These are phyloP conservation scores for Drosophila funebris DNA, from an alignment of 1,140 invertebrate species.

Conservation along the genomic window DNA sequence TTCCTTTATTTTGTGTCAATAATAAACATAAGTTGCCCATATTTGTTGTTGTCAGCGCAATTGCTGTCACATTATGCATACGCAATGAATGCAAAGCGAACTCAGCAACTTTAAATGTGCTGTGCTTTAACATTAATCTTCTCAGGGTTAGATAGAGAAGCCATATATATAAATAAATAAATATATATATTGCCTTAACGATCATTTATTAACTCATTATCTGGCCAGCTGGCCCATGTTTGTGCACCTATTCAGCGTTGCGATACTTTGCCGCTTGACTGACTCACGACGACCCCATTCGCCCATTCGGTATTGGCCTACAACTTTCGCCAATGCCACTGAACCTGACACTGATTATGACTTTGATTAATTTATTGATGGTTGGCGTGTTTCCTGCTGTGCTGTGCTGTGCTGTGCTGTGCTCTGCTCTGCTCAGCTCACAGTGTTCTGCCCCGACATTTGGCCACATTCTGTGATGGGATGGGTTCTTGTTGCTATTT, in stretches of 20 bases:
- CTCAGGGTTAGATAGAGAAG: neutral
- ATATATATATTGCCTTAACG: slow-evolving; percentile 68
- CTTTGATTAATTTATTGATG: slow-evolving; percentile 84
- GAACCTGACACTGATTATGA: slow-evolving; percentile 83
- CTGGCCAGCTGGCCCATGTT: slow-evolving; percentile 60
- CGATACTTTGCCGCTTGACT: slow-evolving; percentile 45
- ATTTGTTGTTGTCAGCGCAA: slow-evolving; percentile 70
- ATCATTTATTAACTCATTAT: slow-evolving; percentile 81
- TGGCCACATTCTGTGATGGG: neutral
- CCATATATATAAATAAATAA: neutral
- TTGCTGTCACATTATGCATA: slow-evolving; percentile 64
- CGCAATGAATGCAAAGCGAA: no score
- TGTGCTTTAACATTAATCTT: slow-evolving; percentile 58
- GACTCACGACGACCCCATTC: slow-evolving; percentile 28
- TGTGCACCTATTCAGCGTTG: slow-evolving; percentile 66
- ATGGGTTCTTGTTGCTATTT: slow-evolving; percentile 27
- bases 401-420: slow-evolving; percentile 12
- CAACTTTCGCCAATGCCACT: slow-evolving; percentile 68
- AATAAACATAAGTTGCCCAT: slow-evolving; percentile 80
- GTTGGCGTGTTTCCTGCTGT: slow-evolving; percentile 80
- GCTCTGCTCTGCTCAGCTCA: neutral
- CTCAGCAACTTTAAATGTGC: slow-evolving; percentile 16
- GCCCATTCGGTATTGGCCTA: slow-evolving; percentile 37
- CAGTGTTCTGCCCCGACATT: slow-evolving; percentile 4
- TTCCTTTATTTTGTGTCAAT: slow-evolving; percentile 54